Conservation (phyloP, 1,140 invertebrate genomes). For the Macrobrachium nipponense region DNA sequence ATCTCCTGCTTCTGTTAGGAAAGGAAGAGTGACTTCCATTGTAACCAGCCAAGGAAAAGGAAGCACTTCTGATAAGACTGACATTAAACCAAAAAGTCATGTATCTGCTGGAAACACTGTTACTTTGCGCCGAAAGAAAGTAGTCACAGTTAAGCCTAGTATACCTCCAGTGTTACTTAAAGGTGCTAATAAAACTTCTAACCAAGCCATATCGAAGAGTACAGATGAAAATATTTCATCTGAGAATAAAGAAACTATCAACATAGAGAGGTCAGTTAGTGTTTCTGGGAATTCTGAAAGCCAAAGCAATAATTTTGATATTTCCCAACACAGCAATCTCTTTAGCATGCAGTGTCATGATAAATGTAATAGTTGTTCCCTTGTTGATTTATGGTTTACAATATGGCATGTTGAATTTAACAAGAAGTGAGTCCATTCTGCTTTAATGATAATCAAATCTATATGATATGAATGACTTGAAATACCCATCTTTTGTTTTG, state of each 20-base stretch:
- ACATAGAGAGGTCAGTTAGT: neutral
- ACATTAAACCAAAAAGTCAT: neutral
- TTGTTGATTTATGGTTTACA: slow-evolving; percentile 51
- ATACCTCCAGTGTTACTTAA: slow-evolving; percentile 51
- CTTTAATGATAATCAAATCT: neutral
- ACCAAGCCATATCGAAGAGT: neutral
- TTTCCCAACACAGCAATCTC: neutral
- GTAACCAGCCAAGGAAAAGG: neutral
- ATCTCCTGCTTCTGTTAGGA: neutral
- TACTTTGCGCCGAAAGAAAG: slow-evolving; percentile 29
- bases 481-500: neutral
- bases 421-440: slow-evolving; percentile 31
- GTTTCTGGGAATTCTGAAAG: neutral
- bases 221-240: neutral
- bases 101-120: neutral
- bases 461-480: neutral
- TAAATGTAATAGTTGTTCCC: slow-evolving; percentile 32
- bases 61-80: neutral
- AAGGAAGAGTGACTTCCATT: neutral
- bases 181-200: neutral
- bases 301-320: neutral
- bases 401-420: slow-evolving; percentile 53
- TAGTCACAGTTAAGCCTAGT: slow-evolving; percentile 37
- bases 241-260: neutral
- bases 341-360: slow-evolving; percentile 22